Conservation (phyloP, 2,113 vertebrate species). For the Laticauda laticaudata region DNA sequence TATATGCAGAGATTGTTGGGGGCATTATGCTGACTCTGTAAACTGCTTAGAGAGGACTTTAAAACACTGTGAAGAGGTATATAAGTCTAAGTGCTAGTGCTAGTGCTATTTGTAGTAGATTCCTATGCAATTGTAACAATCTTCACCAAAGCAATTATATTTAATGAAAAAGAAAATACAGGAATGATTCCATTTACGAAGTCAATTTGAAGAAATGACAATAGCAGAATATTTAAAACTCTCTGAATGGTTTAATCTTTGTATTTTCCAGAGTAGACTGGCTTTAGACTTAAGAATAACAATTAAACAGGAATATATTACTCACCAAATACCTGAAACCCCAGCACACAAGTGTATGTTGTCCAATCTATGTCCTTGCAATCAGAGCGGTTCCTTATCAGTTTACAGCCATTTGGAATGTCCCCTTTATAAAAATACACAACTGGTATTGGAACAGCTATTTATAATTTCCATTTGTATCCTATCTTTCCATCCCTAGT, state of each 20-base stretch:
- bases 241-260: neutral
- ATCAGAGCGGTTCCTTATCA: constrained; percentile 93
- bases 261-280: neutral
- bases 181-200: neutral
- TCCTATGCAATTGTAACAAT: neutral
- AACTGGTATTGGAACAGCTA: neutral
- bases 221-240: neutral
- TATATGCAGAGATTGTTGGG: no score
- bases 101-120: neutral
- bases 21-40: no score
- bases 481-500: neutral
- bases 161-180: neutral
- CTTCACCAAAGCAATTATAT: neutral
- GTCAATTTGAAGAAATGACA: neutral
- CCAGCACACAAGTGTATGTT: constrained; percentile 94
- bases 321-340: constrained; percentile 97
- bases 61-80: no score
- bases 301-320: constrained; percentile 28
- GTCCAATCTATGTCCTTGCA: constrained; percentile 98
- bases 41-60: no score
- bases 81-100: no score
- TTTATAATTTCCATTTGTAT: neutral
- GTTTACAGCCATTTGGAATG: constrained; percentile 90
- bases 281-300: neutral
- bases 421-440: constrained; percentile 79